phyloP scores from a whole-genome alignment of 2,888 invertebrate species.

The Rhagophthalmus giganteus region DNA sequence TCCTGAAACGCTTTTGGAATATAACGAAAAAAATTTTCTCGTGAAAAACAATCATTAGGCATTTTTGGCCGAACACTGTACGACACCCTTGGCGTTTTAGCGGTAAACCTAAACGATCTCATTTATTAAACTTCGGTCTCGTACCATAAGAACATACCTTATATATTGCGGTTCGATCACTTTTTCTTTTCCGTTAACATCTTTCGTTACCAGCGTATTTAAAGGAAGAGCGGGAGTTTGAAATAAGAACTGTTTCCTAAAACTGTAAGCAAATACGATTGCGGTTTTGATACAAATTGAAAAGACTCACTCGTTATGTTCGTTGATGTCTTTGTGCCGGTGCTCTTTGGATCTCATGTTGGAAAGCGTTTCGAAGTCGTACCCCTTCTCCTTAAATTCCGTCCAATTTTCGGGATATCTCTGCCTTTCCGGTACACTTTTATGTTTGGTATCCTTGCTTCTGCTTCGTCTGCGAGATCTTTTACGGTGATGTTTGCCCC shows the following conservation, averaged over 20 bases:
- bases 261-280: too few species aligned
- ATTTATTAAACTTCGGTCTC: conserved; percentile 5
- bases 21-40: conserved; percentile 12
- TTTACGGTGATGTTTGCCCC: conserved; percentile 6
- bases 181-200: conserved; percentile 38
- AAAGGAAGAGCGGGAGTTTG: conserved; percentile 41
- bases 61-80: conserved; percentile 42
- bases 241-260: conserved; percentile 40
- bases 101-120: conserved; percentile 41
- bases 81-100: conserved; percentile 39
- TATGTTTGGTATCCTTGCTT: conserved; percentile 13
- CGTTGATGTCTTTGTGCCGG: background rate
- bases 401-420: conserved; percentile 33
- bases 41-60: conserved; percentile 26
- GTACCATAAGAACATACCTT: conserved; percentile 38
- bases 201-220: conserved; percentile 38
- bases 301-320: conserved; percentile 34
- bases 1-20: conserved; percentile 10
- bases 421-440: conserved; percentile 14
- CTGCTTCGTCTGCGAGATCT: conserved; percentile 21
- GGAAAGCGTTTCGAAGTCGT: conserved; percentile 26
- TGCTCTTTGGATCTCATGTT: conserved; percentile 9
- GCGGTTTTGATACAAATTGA: too few species aligned
- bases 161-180: conserved; percentile 41
- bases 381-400: conserved; percentile 31